phyloP scores from a whole-genome alignment of 2,888 invertebrate species.

The Drosophila anomalata region DNA sequence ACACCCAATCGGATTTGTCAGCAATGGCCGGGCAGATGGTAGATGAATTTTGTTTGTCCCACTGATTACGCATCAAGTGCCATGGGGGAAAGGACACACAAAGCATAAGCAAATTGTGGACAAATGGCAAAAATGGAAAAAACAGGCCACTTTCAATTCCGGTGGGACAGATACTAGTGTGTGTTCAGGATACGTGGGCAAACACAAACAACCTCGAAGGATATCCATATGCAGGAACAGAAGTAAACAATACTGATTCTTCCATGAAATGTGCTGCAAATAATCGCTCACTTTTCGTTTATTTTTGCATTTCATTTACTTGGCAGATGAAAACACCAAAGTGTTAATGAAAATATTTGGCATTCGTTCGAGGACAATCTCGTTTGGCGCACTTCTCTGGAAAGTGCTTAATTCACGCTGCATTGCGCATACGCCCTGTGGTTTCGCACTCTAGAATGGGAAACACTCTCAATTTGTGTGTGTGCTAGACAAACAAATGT shows the following conservation, averaged over 20 bases:
- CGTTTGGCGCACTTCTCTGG: conserved; percentile 9
- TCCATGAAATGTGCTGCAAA: background rate
- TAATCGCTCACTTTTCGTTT: conserved; percentile 9
- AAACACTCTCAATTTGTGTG: background rate
- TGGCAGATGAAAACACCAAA: conserved; percentile 7
- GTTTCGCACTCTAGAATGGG: conserved; percentile 6
- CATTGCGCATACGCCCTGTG: conserved; percentile 43
- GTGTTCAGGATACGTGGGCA: conserved; percentile 60
- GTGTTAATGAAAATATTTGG: conserved; percentile 38
- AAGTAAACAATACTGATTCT: conserved; percentile 38
- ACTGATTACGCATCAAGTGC: conserved; percentile 72
- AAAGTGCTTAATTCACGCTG: conserved; percentile 6
- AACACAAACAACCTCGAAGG: conserved; percentile 26
- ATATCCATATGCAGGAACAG: conserved; percentile 21
- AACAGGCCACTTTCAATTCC: conserved; percentile 58
- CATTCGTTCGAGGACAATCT: conserved; percentile 27
- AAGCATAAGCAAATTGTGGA: conserved; percentile 50
- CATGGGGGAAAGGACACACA: conserved; percentile 38
- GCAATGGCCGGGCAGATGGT: conserved; percentile 51
- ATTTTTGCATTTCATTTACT: conserved; percentile 22
- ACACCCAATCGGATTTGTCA: conserved; percentile 72
- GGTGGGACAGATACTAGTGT: conserved; percentile 36
- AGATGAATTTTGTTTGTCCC: conserved; percentile 57
- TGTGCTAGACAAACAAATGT: conserved; percentile 27
- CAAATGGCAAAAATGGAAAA: conserved; percentile 34